phyloP scores from a whole-genome alignment of 2,113 vertebrate genomes.

The Ciconia boyciana region DNA sequence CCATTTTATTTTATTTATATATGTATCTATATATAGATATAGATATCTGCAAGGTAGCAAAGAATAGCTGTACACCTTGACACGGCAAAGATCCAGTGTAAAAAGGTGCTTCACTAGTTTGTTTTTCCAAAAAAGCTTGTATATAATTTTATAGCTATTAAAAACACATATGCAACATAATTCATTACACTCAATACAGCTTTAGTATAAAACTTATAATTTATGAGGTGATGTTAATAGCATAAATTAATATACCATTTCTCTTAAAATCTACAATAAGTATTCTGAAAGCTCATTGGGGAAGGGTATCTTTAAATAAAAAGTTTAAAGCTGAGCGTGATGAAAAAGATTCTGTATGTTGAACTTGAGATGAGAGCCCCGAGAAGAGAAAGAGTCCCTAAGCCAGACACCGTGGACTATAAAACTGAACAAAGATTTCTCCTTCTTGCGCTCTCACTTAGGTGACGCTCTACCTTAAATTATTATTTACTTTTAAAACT shows the following conservation, averaged over 20 bases:
- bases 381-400: slow-evolving; percentile 64
- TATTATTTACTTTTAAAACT: slow-evolving; percentile 74
- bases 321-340: slow-evolving; percentile 81
- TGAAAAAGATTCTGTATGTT: slow-evolving; percentile 67
- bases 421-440: slow-evolving; percentile 65
- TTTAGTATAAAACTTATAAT: slow-evolving; percentile 90
- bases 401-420: slow-evolving; percentile 48
- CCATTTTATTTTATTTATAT: slow-evolving; percentile 70
- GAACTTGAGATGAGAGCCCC: slow-evolving; percentile 73
- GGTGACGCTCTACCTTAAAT: slow-evolving; percentile 74
- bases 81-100: slow-evolving; percentile 84
- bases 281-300: slow-evolving; percentile 80
- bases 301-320: slow-evolving; percentile 81
- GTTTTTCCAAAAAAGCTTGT: slow-evolving; percentile 77
- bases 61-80: slow-evolving; percentile 82
- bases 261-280: slow-evolving; percentile 86
- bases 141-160: slow-evolving; percentile 84
- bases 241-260: slow-evolving; percentile 90
- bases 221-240: slow-evolving; percentile 88
- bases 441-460: slow-evolving; percentile 70
- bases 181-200: slow-evolving; percentile 86
- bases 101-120: slow-evolving; percentile 82
- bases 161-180: slow-evolving; percentile 86
- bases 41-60: slow-evolving; percentile 85
- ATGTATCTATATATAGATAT: slow-evolving; percentile 69